Percentiles rank a stretch among this genome's conserved stretches.
Conservation (phyloP, 2,797 vertebrate genomes). For the Alfaro cultratus region DNA sequence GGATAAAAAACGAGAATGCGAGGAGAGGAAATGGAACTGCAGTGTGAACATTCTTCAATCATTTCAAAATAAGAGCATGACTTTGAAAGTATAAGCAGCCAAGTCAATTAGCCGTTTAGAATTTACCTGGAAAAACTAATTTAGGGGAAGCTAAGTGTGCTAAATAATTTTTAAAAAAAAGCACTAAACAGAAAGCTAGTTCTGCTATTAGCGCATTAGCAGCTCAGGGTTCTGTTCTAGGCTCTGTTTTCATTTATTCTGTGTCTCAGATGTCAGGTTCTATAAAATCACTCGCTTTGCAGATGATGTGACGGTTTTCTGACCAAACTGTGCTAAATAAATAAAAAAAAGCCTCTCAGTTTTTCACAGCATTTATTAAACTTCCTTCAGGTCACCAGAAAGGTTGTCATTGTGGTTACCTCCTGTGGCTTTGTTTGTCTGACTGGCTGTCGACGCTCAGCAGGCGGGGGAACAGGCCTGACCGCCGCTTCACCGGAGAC, state of each 20-base stretch:
- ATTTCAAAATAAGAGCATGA: too few relatives aligned
- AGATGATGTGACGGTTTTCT: neutral
- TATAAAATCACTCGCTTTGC: neutral
- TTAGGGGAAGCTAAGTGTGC: too few relatives aligned
- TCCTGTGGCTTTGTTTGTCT: constrained; percentile 82
- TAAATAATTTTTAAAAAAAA: too few relatives aligned
- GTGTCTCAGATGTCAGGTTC: neutral
- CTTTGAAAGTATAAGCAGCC: too few relatives aligned
- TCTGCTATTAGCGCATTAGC: neutral
- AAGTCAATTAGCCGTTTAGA: too few relatives aligned
- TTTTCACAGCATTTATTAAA: neutral
- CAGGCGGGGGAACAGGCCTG: constrained; percentile 90
- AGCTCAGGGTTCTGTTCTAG: neutral
- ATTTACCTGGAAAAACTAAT: too few relatives aligned
- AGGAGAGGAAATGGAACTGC: too few relatives aligned
- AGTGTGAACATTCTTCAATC: too few relatives aligned
- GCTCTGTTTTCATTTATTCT: neutral
- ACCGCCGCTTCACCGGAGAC: constrained; percentile 92
- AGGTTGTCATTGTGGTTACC: constrained; percentile 72
- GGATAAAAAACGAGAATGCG: too few relatives aligned
- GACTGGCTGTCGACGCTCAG: constrained; percentile 87
- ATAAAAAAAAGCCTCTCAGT: neutral
- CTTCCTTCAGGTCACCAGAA: neutral
- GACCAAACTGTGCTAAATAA: neutral
- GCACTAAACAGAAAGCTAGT: too few relatives aligned